These are phyloP conservation scores for Brachyrhaphis roseni DNA, from an alignment of 2,797 vertebrate species.

Conservation along the genomic window DNA sequence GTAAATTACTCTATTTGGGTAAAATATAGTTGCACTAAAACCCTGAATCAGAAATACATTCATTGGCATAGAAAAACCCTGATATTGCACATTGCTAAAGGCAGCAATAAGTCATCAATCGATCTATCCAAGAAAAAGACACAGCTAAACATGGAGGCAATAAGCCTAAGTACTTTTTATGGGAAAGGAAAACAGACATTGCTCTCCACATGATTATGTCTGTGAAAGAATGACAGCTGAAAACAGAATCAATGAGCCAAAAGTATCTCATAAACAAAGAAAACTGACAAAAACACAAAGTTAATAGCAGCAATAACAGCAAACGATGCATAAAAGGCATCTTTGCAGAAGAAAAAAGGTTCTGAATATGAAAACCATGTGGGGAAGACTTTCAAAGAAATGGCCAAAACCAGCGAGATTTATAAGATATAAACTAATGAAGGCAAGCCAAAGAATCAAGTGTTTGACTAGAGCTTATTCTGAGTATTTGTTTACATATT, in stretches of 20 bases:
- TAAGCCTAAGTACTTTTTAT: background rate
- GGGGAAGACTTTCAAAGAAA: background rate
- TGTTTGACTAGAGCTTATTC: background rate
- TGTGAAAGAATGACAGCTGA: background rate
- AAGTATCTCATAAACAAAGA: background rate
- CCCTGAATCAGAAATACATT: background rate
- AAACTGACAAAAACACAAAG: background rate
- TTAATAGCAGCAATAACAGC: background rate
- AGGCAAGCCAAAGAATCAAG: background rate
- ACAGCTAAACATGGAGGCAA: background rate
- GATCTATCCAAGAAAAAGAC: background rate
- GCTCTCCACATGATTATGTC: background rate
- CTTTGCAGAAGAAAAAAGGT: background rate
- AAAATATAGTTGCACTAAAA: background rate
- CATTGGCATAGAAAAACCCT: background rate
- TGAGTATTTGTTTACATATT: background rate
- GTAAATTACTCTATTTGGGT: background rate
- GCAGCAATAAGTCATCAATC: background rate
- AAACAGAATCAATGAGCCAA: background rate
- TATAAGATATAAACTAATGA: background rate
- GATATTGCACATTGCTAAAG: background rate
- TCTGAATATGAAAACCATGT: background rate
- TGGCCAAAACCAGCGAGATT: background rate
- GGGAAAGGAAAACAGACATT: background rate
- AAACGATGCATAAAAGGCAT: background rate